These are phyloP conservation scores for Trachelus stipa DNA, from an alignment of 2,888 invertebrate genomes.

Conservation along the genomic window DNA sequence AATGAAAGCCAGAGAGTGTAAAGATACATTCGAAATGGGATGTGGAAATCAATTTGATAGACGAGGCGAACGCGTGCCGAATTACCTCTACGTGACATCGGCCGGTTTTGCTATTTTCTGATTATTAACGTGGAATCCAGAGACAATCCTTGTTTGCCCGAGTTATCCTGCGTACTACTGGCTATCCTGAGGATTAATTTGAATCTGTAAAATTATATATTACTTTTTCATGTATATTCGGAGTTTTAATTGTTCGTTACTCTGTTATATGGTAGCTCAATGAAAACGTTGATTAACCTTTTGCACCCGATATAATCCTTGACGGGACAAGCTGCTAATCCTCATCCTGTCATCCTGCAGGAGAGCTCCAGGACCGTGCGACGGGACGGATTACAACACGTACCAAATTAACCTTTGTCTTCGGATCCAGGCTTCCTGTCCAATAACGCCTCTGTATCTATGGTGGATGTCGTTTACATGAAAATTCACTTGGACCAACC, in stretches of 20 bases:
- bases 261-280: constrained; percentile 26
- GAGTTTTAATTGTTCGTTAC: neutral
- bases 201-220: neutral
- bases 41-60: constrained; percentile 65
- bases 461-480: constrained; percentile 52
- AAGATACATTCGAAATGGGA: constrained; percentile 42
- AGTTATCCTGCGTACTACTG: neutral
- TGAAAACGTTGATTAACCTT: constrained; percentile 58
- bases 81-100: constrained; percentile 67
- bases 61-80: constrained; percentile 63
- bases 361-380: constrained; percentile 41
- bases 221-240: neutral
- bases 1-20: neutral
- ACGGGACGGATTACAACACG: constrained; percentile 61
- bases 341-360: constrained; percentile 50
- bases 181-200: neutral
- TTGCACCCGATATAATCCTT: constrained; percentile 65
- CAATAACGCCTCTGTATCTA: constrained; percentile 15
- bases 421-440: constrained; percentile 22
- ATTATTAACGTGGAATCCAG: constrained; percentile 60
- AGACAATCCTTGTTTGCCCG: neutral
- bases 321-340: constrained; percentile 61
- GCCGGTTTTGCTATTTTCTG: constrained; percentile 64
- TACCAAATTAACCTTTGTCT: constrained; percentile 63
- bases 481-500: constrained; percentile 62